Base-by-base conservation (phyloP, 2,888 invertebrate species). In the Campoplex capitator region DNA sequence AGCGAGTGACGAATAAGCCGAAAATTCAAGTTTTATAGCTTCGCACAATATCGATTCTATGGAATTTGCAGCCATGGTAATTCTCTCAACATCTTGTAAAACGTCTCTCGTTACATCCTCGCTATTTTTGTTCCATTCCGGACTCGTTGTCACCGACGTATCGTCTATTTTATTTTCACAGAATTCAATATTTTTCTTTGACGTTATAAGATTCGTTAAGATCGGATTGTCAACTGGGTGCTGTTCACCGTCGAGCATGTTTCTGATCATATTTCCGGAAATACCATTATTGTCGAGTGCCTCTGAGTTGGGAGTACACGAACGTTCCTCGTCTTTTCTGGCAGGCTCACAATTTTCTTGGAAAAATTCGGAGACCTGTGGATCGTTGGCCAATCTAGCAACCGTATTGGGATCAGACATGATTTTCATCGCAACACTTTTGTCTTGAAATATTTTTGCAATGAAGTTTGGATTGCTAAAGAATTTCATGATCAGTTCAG, bases 41-140 rank as follows among this genome's bases (percentile, higher is more conserved):
- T 98, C 97, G 86, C 97, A 97, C 56, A 98, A 94, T 91, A 98
- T 97, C 0, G 97, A 97, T 92, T 98, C 98, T 93, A 98, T 97
- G 6, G 97, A 97, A 93, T 97, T 97, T 0, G 96, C 96, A 90
- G 96, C 96, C 65, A 95, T 95, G 18, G 95, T 95, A 93, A 96
- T 95, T 91, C 95, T 85, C 58, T 83, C 86, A 16, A 97, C 96
- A 92, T 97, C 97, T 90, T 96, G 96, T 35, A 97, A 94, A 71
- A 97, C 96, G 90, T 97, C 96, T 89, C 95, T 95, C 0, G 97
- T 96, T 78, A 95, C 95, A 88, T 95, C 95, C 35, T 94, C 91
- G 48, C 89, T 89, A 74, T 76, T 90, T 86, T 91, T 90, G 73
- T 87, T 90, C 89, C 90, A 91, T 11, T 91, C 89, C 18, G 77